Evolutionary conservation across 2,797 vertebrate genomes (phyloP), one percentile per base, ranked within the genome.

Genomic region (Gymnothorax javanicus): DNA sequence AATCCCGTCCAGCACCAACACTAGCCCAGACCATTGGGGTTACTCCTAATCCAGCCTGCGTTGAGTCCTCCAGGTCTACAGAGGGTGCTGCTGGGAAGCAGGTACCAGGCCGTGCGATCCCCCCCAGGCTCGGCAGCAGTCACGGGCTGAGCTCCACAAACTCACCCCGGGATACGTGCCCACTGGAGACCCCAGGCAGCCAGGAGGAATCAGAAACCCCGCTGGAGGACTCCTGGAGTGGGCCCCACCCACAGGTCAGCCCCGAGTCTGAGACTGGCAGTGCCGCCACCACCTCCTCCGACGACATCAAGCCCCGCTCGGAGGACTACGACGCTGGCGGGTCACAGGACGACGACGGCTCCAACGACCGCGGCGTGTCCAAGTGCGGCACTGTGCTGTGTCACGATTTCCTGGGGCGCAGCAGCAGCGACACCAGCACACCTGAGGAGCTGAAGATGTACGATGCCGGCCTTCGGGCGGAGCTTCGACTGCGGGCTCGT

Each of bases 241-340:
- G 95, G 27, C 86, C 94, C 60, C 97, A 97, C 90, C 96, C 96
- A 82, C 96, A 97, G 91, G 96, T 97, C 90, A 99, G 97, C 88
- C 98, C 99, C 0, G 97, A 98, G 87, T 99, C 99, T 0, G 99
- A 99, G 91, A 98, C 96, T 0, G 97, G 95, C 90, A 99, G 98
- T 86, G 95, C 96, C 89, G 97, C 98, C 90, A 98, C 97, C 83
- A 99, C 99, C 0, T 99, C 99, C 67, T 99, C 99, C 0, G 98
- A 99, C 57, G 99, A 99, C 91, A 99, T 99, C 92, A 99, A 99
- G 93, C 99, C 99, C 57, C 96, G 97, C 87, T 99, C 99, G 0
- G 99, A 99, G 94, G 99, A 99, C 94, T 99, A 99, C 83, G 99
- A 99, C 77, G 99, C 99, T 0, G 98, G 98, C 56, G 98, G 98